phyloP scores from a whole-genome alignment of 2,797 vertebrate species.

The Lacerta viridis region DNA sequence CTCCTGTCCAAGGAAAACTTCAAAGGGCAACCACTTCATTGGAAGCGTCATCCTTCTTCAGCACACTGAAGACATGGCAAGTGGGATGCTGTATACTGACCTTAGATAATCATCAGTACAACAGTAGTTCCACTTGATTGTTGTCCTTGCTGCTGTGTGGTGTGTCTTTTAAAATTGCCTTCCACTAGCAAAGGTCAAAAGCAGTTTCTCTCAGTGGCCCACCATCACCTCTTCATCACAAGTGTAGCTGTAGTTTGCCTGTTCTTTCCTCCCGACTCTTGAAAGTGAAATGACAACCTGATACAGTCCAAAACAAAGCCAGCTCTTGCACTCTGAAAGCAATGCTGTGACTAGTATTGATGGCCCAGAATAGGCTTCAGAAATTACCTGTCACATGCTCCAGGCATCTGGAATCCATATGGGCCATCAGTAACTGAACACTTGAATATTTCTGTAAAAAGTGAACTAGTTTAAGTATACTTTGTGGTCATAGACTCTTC shows the following conservation, averaged over 20 bases:
- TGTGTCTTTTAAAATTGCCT: not conserved
- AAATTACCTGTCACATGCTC: conserved; percentile 54
- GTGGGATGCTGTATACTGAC: not conserved
- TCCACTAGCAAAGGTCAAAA: not conserved
- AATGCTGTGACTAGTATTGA: conserved; percentile 61
- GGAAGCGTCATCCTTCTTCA: too few species aligned
- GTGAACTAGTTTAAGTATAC: conserved; percentile 58
- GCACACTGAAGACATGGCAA: not conserved
- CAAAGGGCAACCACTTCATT: too few species aligned
- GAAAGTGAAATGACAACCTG: conserved; percentile 64
- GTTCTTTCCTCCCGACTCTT: not conserved
- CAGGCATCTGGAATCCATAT: conserved; percentile 16
- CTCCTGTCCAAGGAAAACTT: not conserved
- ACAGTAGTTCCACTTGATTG: not conserved
- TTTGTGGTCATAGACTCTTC: conserved; percentile 71
- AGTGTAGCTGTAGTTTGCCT: not conserved
- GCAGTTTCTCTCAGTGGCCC: not conserved
- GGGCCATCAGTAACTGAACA: conserved; percentile 47
- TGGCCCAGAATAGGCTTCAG: conserved; percentile 57
- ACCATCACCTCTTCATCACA: not conserved
- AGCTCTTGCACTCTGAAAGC: not conserved
- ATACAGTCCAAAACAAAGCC: not conserved
- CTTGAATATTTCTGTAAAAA: conserved; percentile 56
- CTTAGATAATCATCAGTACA: not conserved
- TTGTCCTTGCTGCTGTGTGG: not conserved